phyloP scores from a whole-genome alignment of 2,888 invertebrate genomes.

The Xylota segnis region DNA sequence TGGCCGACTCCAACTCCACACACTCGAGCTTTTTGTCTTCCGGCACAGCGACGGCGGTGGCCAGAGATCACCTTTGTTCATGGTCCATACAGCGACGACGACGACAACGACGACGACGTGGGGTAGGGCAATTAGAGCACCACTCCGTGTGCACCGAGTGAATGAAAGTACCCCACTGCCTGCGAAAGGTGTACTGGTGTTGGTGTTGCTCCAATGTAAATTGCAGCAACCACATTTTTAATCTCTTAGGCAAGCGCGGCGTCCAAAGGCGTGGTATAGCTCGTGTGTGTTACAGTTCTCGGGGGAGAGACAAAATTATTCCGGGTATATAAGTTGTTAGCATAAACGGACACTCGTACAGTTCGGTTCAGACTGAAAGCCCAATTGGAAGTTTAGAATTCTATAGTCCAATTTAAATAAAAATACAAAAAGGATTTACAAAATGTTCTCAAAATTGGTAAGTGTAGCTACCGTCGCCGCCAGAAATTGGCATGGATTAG shows the following conservation, averaged over 20 bases:
- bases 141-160: slow-evolving; percentile 49
- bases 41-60: slow-evolving; percentile 55
- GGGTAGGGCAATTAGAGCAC: slow-evolving; percentile 73
- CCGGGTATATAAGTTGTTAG: slow-evolving; percentile 83
- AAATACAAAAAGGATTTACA: slow-evolving; percentile 60
- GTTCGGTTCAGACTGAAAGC: slow-evolving; percentile 83
- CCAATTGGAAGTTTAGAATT: slow-evolving; percentile 84
- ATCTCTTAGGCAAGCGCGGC: slow-evolving; percentile 71
- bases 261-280: slow-evolving; percentile 73
- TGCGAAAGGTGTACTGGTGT: slow-evolving; percentile 40
- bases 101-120: slow-evolving; percentile 40
- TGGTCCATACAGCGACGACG: slow-evolving; percentile 21
- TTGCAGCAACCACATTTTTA: slow-evolving; percentile 76
- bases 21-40: slow-evolving; percentile 69
- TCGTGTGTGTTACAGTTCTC: slow-evolving; percentile 72
- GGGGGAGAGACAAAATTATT: slow-evolving; percentile 72
- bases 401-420: slow-evolving; percentile 84
- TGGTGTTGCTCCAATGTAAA: slow-evolving; percentile 67
- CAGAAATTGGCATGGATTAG: slow-evolving; percentile 35
- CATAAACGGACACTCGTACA: slow-evolving; percentile 80
- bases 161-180: slow-evolving; percentile 70
- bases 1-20: slow-evolving; percentile 9
- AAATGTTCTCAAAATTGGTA: slow-evolving; percentile 84
- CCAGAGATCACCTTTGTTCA: slow-evolving; percentile 58
- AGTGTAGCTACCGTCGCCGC: slow-evolving; percentile 77